Evolutionary conservation across 2,113 vertebrate genomes (phyloP), one percentile per base, ranked within the genome.

Genomic region (Columba janthina): DNA sequence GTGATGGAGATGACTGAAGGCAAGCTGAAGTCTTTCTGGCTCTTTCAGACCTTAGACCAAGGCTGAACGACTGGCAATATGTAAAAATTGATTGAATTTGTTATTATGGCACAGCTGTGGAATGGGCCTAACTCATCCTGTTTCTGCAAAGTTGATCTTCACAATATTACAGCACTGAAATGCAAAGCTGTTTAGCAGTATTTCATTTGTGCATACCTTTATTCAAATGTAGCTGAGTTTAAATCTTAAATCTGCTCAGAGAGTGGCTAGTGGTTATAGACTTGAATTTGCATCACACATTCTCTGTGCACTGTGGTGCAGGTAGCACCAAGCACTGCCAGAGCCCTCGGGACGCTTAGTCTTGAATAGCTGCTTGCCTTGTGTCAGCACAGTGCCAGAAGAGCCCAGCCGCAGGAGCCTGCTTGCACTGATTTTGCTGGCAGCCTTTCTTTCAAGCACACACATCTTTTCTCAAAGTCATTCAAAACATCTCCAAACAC

Each of bases 241-340:
- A 89, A 93, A 71, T 38, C 86, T 81, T 54, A 88, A 95, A 84
- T 93, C 89, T 89, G 65, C 93, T 92, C 48, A 81, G 0, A 60
- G 88, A 78, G 56, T 93, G 81, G 75, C 91, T 66, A 38, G 69
- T 84, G 83, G 67, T 92, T 94, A 90, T 86, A 84, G 95, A 28
- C 42, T 66, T 77, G 75, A 92, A 74, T 77, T 85, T 74, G 53
- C 57, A 92, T 90, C 85, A 77, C 15, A 12, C 38, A 0, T 54
- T 71, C 36, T 65, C 66, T 50, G n/a, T 44, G 67, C 4, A 2
- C 65, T 70, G 60, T 29, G 48, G 56, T 78, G n/a, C 90, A 36
- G 66, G 38, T 34, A 67, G 79, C 57, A 78, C 89, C 86, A 89
- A 87, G 93, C 80, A 75, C 72, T 64, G 65, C 79, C 51, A 67